A percentile compares a stretch with the other conserved stretches of the same genome.
phyloP scores from a whole-genome alignment of 2,888 invertebrate genomes.

The Philereme vetulata region DNA sequence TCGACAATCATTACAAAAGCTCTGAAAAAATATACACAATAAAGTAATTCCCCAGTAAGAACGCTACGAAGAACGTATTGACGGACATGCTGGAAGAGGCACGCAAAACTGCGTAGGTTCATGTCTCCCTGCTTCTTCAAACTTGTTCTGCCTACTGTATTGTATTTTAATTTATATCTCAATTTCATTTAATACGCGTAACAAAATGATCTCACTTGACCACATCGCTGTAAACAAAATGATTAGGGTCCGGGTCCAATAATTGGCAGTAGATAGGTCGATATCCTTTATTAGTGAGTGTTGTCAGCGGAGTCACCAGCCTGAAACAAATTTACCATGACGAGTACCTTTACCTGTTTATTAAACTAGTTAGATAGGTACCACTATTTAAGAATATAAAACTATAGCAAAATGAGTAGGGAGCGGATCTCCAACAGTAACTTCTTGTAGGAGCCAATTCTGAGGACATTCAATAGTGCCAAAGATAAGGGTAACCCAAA shows the following conservation, averaged over 20 bases:
- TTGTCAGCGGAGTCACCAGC: slow-evolving; percentile 56
- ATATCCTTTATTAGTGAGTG: slow-evolving; percentile 68
- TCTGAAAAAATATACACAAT: slow-evolving; percentile 43
- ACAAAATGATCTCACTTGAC: slow-evolving; percentile 66
- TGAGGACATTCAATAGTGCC: too few relatives aligned
- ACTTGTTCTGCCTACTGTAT: not conserved
- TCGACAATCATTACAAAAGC: slow-evolving; percentile 65
- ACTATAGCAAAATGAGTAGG: too few relatives aligned
- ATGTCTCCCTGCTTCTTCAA: not conserved
- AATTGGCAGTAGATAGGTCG: slow-evolving; percentile 81
- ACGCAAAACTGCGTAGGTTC: not conserved
- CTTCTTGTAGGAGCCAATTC: too few relatives aligned
- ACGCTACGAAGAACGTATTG: not conserved
- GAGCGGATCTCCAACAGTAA: too few relatives aligned
- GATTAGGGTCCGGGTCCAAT: slow-evolving; percentile 81
- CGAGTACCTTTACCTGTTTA: not conserved
- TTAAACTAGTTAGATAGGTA: too few relatives aligned
- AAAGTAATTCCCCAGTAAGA: slow-evolving; percentile 5
- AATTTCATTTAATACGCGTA: slow-evolving; percentile 2
- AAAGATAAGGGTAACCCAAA: too few relatives aligned
- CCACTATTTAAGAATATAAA: not conserved
- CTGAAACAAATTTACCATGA: slow-evolving; percentile 40
- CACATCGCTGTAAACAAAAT: slow-evolving; percentile 77
- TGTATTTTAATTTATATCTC: not conserved
- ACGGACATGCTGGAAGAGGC: too few relatives aligned